These are phyloP conservation scores for Urocolius indicus DNA, from an alignment of 2,113 vertebrate genomes.

Conservation along the genomic window DNA sequence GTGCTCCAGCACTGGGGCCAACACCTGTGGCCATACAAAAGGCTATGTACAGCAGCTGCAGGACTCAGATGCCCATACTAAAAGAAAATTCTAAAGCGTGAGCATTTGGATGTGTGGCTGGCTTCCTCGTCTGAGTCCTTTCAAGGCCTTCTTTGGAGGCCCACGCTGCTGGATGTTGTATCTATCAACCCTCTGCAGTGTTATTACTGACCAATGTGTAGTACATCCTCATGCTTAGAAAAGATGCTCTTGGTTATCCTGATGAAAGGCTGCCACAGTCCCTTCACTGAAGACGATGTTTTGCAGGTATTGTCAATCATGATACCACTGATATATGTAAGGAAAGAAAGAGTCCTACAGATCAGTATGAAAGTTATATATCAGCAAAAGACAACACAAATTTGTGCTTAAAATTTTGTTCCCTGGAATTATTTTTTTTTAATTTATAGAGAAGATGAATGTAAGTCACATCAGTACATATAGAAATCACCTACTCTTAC, in stretches of 20 bases:
- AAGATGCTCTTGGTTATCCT: conserved; percentile 8
- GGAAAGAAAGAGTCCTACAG: neutral
- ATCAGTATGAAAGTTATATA: neutral
- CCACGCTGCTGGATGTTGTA: neutral
- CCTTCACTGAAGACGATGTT: neutral
- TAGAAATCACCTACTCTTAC: neutral
- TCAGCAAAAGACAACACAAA: neutral
- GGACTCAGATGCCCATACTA: conserved; percentile 74
- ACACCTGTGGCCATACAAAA: conserved; percentile 81
- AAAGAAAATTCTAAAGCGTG: conserved; percentile 77
- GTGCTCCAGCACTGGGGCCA: conserved; percentile 68
- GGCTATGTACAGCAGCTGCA: conserved; percentile 75
- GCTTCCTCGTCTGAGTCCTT: conserved; percentile 64
- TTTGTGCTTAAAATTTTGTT: neutral
- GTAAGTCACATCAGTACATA: neutral
- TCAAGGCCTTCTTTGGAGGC: conserved; percentile 55
- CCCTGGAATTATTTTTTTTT: neutral
- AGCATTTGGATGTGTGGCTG: conserved; percentile 69
- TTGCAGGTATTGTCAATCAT: neutral
- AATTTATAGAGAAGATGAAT: neutral
- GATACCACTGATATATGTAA: neutral
- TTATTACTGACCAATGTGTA: neutral
- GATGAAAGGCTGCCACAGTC: neutral
- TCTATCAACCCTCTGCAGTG: conserved; percentile 45
- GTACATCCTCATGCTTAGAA: neutral